Evolutionary conservation across 2,888 invertebrate genomes (phyloP), one percentile per base, ranked within the genome.

Genomic region (Xanthia togata): DNA sequence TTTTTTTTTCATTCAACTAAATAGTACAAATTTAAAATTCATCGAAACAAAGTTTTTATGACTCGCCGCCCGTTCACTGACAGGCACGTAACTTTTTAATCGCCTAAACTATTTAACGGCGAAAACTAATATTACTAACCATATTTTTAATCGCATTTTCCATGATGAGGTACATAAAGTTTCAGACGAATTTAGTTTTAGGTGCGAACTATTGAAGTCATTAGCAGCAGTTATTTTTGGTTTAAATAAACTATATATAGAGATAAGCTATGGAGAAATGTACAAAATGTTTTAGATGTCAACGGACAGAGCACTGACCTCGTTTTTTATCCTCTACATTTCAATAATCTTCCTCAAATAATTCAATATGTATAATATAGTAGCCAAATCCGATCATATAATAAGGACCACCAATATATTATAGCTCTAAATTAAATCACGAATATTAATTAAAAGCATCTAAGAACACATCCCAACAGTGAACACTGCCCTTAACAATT

Each of bases 51-150:
- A 82, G 55, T 83, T 83, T 83, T 83, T 77, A 83, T 47, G 68
- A 59, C 63, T 26, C 35, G 41, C 53, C 63, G 41, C 41, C 35
- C 67, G 67, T 77, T 78, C 70, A 53, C 70, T 65, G 53, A 57
- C 38, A 68, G 75, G 57, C 73, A 70, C 55, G 59, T 59, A 81
- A 86, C 80, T 80, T 88, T 83, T 86, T 81, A 79, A 86, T 86
- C 71, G 64, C 71, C 67, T 69, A 60, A 70, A 86, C 78, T 83
- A 79, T 86, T 78, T 82, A 72, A 81, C 65, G 77, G 65, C 71
- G 68, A 78, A 78, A 87, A 82, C 73, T 82, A 87, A 76, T 68
- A 74, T 73, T 71, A 70, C 78, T 63, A 73, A 71, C 70, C 67
- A 82, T 78, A 73, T 78, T 88, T 80, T 79, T 50, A 70, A 79